Evolutionary conservation across 2,113 vertebrate genomes (phyloP), one percentile per base, ranked within the genome.

Genomic region (Platysternon megacephalum): DNA sequence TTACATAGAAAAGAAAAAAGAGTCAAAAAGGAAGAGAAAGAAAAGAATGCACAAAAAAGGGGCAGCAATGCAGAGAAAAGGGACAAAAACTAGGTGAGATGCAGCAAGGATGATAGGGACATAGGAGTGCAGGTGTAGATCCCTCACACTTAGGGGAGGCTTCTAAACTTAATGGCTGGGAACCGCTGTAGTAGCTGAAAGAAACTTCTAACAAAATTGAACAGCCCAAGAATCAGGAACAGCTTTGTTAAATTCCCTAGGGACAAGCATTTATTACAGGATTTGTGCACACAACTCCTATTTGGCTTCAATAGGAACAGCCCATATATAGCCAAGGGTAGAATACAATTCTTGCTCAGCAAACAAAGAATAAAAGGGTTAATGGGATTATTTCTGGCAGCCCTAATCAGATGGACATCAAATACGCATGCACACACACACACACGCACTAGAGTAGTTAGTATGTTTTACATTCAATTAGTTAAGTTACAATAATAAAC

Each of bases 201-300:
- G 72, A 6, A 3, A 65, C 2, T 4, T 7, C 3, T 88, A 88
- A 3, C 8, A 58, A 2, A 32, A 32, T 2, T 83, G 11, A 86
- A 2, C 1, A 81, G 55, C 4, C 4, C 81, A 85, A 11, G 1
- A 89, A 21, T 10, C 26, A 74, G 19, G 6, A 51, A 94, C 86
- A 84, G 65, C 0, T 19, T 0, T 0, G 9, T 68, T 81, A 65
- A 84, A 58, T 4, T 32, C 1, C n/a, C 14, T 55, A 3, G 3
- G 82, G 2, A 3, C 5, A 2, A 28, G 86, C 61, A 82, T 85
- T 29, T 49, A 65, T 29, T 79, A 5, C 22, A 83, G 56, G 58
- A 89, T 89, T 86, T 88, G 80, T 65, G 8, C 6, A 56, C 9
- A 12, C 53, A 81, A 56, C 4, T 88, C 3, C 5, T 61, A 81